Base-by-base conservation (phyloP, 1,140 invertebrate species). In the Neodiprion pinetum region DNA sequence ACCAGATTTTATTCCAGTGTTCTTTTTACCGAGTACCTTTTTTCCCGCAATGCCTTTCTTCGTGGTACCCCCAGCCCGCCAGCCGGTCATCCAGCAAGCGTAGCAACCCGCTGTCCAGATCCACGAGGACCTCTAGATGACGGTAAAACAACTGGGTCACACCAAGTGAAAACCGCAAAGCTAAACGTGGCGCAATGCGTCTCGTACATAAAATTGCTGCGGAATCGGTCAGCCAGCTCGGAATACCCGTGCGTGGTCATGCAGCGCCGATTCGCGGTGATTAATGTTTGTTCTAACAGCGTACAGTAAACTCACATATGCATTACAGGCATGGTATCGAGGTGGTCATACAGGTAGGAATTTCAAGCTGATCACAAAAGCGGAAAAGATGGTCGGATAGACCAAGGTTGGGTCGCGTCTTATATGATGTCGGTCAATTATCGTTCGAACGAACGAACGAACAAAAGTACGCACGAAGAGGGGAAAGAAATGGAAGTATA, bases 121-220 rank as follows among this genome's bases (percentile, higher is more conserved):
- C 67, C 14, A 69, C 67, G 67, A 69, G 17, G 67, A 69, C 53
- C 53, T 12, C 11, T 61, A 61, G 53, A 61, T 61, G 53, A 61
- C 8, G 53, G 17, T 47, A 48, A 40, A 23, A 9, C 70, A 81
- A 80, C 82, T 83, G 67, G 83, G 83, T 82, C 81, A 72, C 40
- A 74, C 78, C 80, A 84, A 84, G 83, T 84, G 83, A 84, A 84
- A 84, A 82, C 79, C 72, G 67, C 50, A 65, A 73, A 74, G 65
- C 76, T 76, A 75, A 71, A 78, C 70, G 77, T 79, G 77, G 53
- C 53, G 53, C n/a, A 9, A 17, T 61, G 53, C 11, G 53, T 61
- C n/a, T 61, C 53, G 53, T 61, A 61, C 9, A 61, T 40, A 61
- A 61, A 61, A 61, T 61, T 61, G 53, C 53, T 17, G n/a, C 11